phyloP scores from a whole-genome alignment of 2,113 vertebrate species.

The Felis catus region DNA sequence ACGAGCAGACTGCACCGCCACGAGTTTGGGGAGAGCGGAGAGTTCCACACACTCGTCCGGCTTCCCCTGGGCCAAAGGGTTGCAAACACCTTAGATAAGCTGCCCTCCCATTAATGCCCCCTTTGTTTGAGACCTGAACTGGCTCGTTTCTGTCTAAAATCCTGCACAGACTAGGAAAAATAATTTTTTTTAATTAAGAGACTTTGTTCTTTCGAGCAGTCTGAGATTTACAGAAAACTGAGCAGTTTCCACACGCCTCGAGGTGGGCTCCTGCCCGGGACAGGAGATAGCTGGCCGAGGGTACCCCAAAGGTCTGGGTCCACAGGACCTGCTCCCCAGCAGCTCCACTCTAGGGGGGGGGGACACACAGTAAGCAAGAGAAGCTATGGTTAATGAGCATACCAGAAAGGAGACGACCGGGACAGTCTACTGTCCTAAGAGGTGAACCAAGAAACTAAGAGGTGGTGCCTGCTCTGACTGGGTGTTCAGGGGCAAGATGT shows the following conservation, averaged over 20 bases:
- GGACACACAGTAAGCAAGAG: background rate
- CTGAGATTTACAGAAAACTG: background rate
- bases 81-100: background rate
- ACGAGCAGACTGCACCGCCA: background rate
- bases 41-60: background rate
- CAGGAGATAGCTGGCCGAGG: background rate
- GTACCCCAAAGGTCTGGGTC: background rate
- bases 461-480: background rate
- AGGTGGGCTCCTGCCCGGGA: background rate
- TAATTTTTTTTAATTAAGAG: background rate
- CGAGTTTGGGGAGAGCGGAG: background rate
- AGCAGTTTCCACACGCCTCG: background rate
- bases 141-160: background rate
- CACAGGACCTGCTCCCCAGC: background rate
- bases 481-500: background rate
- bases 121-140: background rate
- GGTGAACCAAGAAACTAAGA: background rate
- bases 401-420: background rate
- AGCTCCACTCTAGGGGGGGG: background rate
- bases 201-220: constrained; percentile 1
- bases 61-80: background rate
- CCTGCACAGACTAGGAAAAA: background rate
- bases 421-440: no score
- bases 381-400: background rate
- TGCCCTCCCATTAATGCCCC: background rate